Conservation (phyloP, 35 echinoderm and acorn worm genomes). For the Holothuria glaberrima region DNA sequence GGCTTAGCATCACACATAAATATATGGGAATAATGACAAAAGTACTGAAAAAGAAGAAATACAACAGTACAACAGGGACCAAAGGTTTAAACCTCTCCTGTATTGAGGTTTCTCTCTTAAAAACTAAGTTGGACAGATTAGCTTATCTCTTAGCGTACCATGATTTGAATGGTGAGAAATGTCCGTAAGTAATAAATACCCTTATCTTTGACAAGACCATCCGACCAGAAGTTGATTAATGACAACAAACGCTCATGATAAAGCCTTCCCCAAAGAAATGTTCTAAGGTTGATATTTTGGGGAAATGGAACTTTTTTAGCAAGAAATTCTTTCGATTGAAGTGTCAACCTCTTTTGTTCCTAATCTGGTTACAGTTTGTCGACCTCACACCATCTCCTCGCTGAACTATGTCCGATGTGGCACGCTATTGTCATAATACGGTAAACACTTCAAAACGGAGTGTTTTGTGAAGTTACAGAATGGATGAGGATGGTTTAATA, state of each 20-base stretch:
- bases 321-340: background rate
- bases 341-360: constrained; percentile 35
- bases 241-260: background rate
- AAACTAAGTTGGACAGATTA: no score
- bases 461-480: background rate
- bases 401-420: constrained; percentile 17
- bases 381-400: constrained; percentile 30
- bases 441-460: constrained; percentile 43
- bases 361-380: constrained; percentile 48
- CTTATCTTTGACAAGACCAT: constrained; percentile 16
- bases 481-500: background rate
- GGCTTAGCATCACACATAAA: no score
- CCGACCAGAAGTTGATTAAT: background rate
- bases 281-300: background rate
- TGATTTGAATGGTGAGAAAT: background rate
- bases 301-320: background rate
- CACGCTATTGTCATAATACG: constrained; percentile 19
- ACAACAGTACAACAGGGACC: no score
- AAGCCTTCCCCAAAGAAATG: background rate
- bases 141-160: background rate
- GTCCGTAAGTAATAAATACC: background rate
- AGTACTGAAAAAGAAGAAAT: no score
- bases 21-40: no score
- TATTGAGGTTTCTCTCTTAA: no score
- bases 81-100: no score